Evolutionary conservation across 2,113 vertebrate species (phyloP).

Genomic region (human): GRCh38 chr7:133357001-133357500

Average conservation of each 20-base stretch:
- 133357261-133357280: neutral
- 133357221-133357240: constrained; percentile 2
- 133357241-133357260: neutral
- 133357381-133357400: neutral
- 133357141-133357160: neutral
- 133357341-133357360: neutral
- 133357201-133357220: neutral
- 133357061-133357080: neutral
- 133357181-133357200: constrained; percentile 1
- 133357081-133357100: neutral
- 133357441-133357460: neutral
- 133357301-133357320: neutral
- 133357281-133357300: neutral
- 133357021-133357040: neutral
- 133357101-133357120: neutral
- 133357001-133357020: neutral
- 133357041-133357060: neutral
- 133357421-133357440: neutral
- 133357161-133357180: neutral
- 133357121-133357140: neutral
- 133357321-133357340: neutral
- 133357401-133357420: neutral
- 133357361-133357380: neutral
- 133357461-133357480: constrained; percentile 27
- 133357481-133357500: constrained; percentile 13